Base-by-base conservation (phyloP, 2,888 invertebrate species). In the Dynastes maya region DNA sequence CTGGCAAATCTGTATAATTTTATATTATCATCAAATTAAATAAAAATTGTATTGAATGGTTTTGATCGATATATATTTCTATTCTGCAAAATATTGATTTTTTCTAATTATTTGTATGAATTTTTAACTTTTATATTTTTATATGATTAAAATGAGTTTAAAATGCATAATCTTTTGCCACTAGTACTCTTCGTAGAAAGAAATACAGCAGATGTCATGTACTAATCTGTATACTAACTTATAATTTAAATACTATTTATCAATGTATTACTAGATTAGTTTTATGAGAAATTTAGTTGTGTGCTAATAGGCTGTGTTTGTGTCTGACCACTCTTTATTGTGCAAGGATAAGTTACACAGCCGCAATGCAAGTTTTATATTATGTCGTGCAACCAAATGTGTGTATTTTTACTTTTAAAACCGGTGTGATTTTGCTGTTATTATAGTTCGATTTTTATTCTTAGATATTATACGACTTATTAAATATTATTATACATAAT, bases 381-480 rank as follows among this genome's bases (percentile, higher is more conserved):
- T 61, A 27, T 49, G 70, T 70, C 61, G 61, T 61, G 22, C 45
- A 72, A 58, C 61, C 58, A 37, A 71, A 37, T 40, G 71, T 58
- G 71, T 71, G 58, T 58, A 72, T 53, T 61, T 16, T 45, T 61
- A 74, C 32, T 61, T 40, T 74, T 74, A 45, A n/a, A 6, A 16
- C 22, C 61, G 29, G 72, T 61, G 72, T 74, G 58, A 74, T 74
- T 74, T 74, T 61, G 22, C 72, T 74, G 61, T 74, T 74, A 74
- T 22, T 61, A 61, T 61, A 61, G n/a, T 49, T 72, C 51, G 16
- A 71, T 40, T 40, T 72, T 58, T 72, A 40, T n/a, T 22, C 8
- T 9, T 72, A 45, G 16, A 61, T 74, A 27, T 63, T 61, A 61
- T 61, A 74, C 27, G 29, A 45, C 61, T 22, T 74, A 45, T 32